phyloP scores from a whole-genome alignment of 2,888 invertebrate species.

The Heliconius cydno region DNA sequence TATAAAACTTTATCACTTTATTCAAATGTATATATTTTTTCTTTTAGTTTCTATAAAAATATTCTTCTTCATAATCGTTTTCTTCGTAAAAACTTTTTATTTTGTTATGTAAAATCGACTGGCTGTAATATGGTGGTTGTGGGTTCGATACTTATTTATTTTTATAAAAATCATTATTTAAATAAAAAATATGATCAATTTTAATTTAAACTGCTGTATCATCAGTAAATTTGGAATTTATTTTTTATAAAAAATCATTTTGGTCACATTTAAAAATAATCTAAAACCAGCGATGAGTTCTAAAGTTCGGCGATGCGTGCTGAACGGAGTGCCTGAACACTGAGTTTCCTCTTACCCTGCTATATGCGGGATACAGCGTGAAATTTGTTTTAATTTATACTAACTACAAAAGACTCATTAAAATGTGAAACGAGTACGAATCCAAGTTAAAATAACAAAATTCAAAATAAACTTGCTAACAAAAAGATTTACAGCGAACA shows the following conservation, averaged over 20 bases:
- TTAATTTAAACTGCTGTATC: too few species aligned
- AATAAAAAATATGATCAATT: too few species aligned
- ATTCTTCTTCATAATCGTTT: neutral
- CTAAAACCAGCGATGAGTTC: too few species aligned
- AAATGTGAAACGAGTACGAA: neutral
- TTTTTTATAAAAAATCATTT: too few species aligned
- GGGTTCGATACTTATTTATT: too few species aligned
- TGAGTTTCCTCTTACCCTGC: too few species aligned
- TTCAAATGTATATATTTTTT: neutral
- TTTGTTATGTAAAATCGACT: neutral
- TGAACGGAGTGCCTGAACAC: too few species aligned
- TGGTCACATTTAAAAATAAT: too few species aligned
- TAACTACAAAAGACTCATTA: neutral
- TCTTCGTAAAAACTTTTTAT: neutral
- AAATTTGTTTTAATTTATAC: neutral
- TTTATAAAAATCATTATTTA: too few species aligned
- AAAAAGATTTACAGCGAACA: neutral
- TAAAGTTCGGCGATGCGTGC: too few species aligned
- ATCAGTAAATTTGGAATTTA: too few species aligned
- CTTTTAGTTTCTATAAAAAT: neutral
- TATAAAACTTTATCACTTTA: neutral
- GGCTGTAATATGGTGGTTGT: neutral
- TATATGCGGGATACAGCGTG: too few species aligned
- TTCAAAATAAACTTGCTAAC: neutral
- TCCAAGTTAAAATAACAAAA: neutral